A percentile compares a stretch with the other conserved stretches of the same genome.
Evolutionary conservation across 2,888 invertebrate species (phyloP).

Genomic region (Apodemia duryi): DNA sequence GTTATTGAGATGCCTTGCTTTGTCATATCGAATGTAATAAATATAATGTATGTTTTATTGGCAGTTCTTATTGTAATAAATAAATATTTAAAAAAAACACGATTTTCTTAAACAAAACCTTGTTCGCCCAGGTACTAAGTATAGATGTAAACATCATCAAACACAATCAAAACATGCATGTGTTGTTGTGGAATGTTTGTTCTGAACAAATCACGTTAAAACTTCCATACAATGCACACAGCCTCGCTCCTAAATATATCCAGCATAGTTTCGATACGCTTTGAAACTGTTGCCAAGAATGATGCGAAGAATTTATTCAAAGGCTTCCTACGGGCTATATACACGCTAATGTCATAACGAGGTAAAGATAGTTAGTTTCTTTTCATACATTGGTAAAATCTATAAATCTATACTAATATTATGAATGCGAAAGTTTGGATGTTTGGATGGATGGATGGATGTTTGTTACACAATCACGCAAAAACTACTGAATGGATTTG

Average conservation of each 20-base stretch:
- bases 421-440: too few species aligned
- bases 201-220: neutral
- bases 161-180: neutral
- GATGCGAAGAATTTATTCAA: slow-evolving; percentile 27
- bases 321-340: slow-evolving; percentile 16
- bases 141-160: too few species aligned
- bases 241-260: slow-evolving; percentile 16
- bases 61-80: too few species aligned
- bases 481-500: too few species aligned
- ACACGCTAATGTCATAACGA: neutral
- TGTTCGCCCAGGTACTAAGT: too few species aligned
- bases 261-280: slow-evolving; percentile 20
- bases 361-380: neutral
- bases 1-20: too few species aligned
- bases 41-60: too few species aligned
- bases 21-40: too few species aligned
- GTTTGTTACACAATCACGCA: too few species aligned
- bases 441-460: too few species aligned
- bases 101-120: too few species aligned
- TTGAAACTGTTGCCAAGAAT: slow-evolving; percentile 23
- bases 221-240: slow-evolving; percentile 13
- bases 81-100: too few species aligned
- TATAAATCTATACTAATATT: neutral
- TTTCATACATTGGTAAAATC: neutral
- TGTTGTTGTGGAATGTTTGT: neutral